Evolutionary conservation across 2,888 invertebrate genomes (phyloP).

Genomic region (Autographa pulchrina): DNA sequence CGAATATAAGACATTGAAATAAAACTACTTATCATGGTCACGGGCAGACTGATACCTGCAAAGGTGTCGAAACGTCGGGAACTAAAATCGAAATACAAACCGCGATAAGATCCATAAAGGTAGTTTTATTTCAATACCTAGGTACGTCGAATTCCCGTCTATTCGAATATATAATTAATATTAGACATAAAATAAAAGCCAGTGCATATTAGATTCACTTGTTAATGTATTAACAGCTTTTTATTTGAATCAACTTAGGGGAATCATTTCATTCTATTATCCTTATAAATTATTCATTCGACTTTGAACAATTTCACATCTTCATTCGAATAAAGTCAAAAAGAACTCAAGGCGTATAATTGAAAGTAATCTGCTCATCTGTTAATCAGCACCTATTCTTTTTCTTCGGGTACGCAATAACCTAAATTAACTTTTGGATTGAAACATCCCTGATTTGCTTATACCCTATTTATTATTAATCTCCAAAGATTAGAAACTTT

Average conservation of each 20-base stretch:
- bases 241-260: conserved; percentile 44
- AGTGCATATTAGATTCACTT: background rate
- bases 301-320: conserved; percentile 55
- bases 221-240: conserved; percentile 34
- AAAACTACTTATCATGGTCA: no score
- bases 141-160: no score
- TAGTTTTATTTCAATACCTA: no score
- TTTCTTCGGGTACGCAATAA: conserved; percentile 57
- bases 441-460: conserved; percentile 23
- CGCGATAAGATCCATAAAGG: no score
- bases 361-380: conserved; percentile 52
- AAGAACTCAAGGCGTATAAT: conserved; percentile 51
- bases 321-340: conserved; percentile 51
- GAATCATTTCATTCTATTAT: conserved; percentile 57
- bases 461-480: background rate
- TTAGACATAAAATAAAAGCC: no score
- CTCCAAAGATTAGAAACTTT: no score
- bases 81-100: no score
- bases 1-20: no score
- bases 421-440: conserved; percentile 51
- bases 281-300: conserved; percentile 61
- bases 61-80: no score
- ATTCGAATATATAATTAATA: no score
- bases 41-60: no score
- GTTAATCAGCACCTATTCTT: conserved; percentile 47